Conservation (phyloP, 2,797 vertebrate genomes). For the Gymnopithys bicolor region DNA sequence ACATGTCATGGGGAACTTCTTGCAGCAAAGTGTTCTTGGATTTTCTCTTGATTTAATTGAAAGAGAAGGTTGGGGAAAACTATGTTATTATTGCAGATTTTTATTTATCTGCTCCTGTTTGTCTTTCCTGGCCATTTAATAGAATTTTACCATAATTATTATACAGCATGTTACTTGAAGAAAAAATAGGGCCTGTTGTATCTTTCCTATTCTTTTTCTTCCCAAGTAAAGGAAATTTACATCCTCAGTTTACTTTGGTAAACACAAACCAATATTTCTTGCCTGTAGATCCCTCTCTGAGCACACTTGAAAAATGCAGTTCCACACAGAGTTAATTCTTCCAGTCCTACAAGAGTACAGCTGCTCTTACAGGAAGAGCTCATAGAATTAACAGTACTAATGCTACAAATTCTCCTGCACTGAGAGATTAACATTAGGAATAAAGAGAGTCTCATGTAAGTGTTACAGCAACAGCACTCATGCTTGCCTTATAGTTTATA, state of each 20-base stretch:
- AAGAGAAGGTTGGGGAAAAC: not conserved
- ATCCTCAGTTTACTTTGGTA: not conserved
- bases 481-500: not conserved
- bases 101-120: not conserved
- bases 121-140: not conserved
- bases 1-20: not conserved
- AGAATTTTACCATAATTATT: not conserved
- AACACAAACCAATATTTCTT: not conserved
- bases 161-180: not conserved
- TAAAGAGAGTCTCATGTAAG: not conserved
- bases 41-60: not conserved
- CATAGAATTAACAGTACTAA: slow-evolving; percentile 26
- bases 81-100: not conserved
- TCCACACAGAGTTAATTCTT: slow-evolving; percentile 9
- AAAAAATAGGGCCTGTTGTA: not conserved
- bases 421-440: not conserved
- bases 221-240: not conserved
- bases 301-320: not conserved
- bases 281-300: not conserved
- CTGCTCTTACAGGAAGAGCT: slow-evolving; percentile 31
- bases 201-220: not conserved
- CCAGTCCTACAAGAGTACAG: not conserved
- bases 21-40: not conserved
- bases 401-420: not conserved
- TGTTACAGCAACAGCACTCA: not conserved